phyloP scores from a whole-genome alignment of 2,888 invertebrate genomes.

The Mesorhabditis sp. region DNA sequence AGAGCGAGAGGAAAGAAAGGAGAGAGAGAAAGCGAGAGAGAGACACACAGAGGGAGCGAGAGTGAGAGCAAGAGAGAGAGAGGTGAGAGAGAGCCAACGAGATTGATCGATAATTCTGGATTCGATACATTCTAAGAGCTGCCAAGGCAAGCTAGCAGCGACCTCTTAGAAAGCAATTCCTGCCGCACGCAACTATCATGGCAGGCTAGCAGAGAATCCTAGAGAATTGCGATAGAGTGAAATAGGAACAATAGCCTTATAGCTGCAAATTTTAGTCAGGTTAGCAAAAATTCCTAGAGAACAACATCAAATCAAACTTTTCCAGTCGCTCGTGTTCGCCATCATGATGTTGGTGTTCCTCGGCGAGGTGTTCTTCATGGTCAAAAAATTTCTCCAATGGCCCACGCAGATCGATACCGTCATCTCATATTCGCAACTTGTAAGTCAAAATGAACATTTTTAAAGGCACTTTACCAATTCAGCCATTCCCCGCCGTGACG shows the following conservation, averaged over 20 bases:
- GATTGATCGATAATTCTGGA: too few species aligned
- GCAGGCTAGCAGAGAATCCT: too few species aligned
- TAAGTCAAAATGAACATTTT: not conserved
- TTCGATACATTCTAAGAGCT: too few species aligned
- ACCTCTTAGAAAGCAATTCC: too few species aligned
- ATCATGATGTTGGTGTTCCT: constrained; percentile 24
- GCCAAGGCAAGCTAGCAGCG: too few species aligned
- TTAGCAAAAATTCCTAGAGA: too few species aligned
- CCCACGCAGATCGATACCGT: constrained; percentile 31
- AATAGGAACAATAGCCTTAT: too few species aligned
- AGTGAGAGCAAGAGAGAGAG: too few species aligned
- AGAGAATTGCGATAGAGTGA: too few species aligned
- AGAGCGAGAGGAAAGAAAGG: not conserved
- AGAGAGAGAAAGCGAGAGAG: not conserved
- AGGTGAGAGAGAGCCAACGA: too few species aligned
- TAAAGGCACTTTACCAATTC: not conserved
- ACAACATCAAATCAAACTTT: constrained; percentile 7
- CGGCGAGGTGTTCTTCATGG: constrained; percentile 34
- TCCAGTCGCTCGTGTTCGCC: constrained; percentile 32
- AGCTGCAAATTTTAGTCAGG: too few species aligned
- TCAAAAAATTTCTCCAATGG: constrained; percentile 30
- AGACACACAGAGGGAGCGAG: not conserved
- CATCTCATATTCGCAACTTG: constrained; percentile 30
- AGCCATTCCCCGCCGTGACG: constrained; percentile 39
- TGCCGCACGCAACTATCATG: too few species aligned